Evolutionary conservation across 2,888 invertebrate genomes (phyloP).

Genomic region (Trilocha varians): DNA sequence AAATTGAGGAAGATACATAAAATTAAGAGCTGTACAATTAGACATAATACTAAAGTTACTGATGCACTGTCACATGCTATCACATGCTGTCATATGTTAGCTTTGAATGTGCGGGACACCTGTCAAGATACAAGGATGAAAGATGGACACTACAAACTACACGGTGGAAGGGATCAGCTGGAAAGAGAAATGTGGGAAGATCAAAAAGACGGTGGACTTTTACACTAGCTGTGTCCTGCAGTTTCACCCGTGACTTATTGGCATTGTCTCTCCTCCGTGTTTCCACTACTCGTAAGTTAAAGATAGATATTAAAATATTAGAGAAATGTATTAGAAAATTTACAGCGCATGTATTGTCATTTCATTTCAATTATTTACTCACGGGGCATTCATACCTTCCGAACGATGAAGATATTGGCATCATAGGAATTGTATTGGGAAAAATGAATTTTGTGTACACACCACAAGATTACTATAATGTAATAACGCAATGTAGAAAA

Average conservation of each 20-base stretch:
- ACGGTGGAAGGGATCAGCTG: no score
- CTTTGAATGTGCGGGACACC: no score
- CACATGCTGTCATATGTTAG: no score
- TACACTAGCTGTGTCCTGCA: slow-evolving; percentile 1
- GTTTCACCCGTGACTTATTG: background rate
- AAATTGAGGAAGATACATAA: no score
- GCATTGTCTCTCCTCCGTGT: slow-evolving; percentile 1
- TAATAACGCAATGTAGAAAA: slow-evolving; percentile 10
- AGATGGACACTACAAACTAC: no score
- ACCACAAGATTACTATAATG: slow-evolving; percentile 10
- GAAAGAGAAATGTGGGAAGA: no score
- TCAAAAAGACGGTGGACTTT: no score
- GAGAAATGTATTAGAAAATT: background rate
- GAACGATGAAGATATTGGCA: slow-evolving; percentile 8
- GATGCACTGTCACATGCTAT: no score
- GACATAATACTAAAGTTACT: no score
- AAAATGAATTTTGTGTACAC: slow-evolving; percentile 6
- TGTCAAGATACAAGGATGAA: no score
- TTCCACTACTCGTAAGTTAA: slow-evolving; percentile 1
- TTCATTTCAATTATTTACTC: slow-evolving; percentile 4
- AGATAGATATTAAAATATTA: background rate
- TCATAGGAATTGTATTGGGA: background rate
- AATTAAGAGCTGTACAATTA: no score
- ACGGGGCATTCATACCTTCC: slow-evolving; percentile 13
- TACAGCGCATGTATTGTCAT: slow-evolving; percentile 1